Evolutionary conservation across 2,113 vertebrate species (phyloP).

Genomic region (Cardinalis cardinalis): DNA sequence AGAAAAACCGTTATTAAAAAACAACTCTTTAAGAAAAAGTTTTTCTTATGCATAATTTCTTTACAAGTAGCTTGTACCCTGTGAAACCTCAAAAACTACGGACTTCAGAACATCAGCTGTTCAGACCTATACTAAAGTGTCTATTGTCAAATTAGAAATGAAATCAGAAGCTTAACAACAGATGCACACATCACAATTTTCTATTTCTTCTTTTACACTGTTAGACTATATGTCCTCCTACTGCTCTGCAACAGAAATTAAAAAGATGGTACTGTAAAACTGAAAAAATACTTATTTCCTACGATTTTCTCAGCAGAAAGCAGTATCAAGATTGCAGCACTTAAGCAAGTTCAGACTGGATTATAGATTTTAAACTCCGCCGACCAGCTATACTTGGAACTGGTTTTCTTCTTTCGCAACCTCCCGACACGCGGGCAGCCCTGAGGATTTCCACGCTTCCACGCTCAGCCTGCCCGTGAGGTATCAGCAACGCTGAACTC

Average conservation of each 20-base stretch:
- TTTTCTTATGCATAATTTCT: not conserved
- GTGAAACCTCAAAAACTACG: not conserved
- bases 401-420: not conserved
- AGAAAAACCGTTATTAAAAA: not conserved
- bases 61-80: not conserved
- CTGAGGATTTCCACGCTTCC: accelerated
- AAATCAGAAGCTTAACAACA: not conserved
- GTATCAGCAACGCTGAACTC: accelerated
- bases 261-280: not conserved
- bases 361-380: not conserved
- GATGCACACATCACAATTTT: not conserved
- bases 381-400: not conserved
- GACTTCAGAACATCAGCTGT: not conserved
- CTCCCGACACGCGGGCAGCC: accelerated
- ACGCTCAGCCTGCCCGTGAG: accelerated
- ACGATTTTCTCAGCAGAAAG: not conserved
- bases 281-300: not conserved
- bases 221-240: accelerated
- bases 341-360: not conserved
- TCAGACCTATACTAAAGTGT: accelerated
- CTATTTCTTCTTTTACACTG: not conserved
- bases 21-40: not conserved
- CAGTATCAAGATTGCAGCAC: accelerated
- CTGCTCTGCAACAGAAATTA: not conserved
- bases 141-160: not conserved